Conservation (phyloP, 2,888 invertebrate genomes). For the Erebia epiphron region DNA sequence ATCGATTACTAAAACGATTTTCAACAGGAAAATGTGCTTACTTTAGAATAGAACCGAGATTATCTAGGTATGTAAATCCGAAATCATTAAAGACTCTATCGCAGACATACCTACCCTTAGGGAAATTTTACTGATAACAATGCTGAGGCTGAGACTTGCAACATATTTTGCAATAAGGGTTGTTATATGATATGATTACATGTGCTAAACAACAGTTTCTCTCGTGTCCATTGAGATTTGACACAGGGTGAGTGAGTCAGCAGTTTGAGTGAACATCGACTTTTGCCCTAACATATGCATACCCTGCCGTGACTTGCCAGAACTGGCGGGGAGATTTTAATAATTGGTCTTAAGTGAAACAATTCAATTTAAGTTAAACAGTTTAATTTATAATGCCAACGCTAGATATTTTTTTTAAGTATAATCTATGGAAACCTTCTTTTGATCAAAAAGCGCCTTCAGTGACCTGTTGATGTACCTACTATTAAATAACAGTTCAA, state of each 20-base stretch:
- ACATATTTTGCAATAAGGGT: constrained; percentile 10
- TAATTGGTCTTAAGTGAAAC: constrained; percentile 71
- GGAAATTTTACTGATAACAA: too few species aligned
- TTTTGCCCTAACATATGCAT: constrained; percentile 66
- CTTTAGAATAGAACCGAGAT: background rate
- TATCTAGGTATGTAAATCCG: background rate
- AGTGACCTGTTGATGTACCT: background rate
- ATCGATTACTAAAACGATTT: background rate
- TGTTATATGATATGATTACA: constrained; percentile 47
- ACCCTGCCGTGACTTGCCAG: constrained; percentile 65
- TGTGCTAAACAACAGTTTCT: constrained; percentile 66
- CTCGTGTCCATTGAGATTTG: constrained; percentile 76
- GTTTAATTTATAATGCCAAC: constrained; percentile 17
- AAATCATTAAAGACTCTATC: background rate
- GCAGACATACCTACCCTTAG: background rate
- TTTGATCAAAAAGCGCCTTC: background rate
- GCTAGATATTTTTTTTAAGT: background rate
- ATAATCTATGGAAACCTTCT: background rate
- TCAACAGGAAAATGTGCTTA: background rate
- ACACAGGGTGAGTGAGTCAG: constrained; percentile 74
- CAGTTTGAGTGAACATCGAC: constrained; percentile 53
- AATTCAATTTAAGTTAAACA: constrained; percentile 54
- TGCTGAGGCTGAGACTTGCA: background rate
- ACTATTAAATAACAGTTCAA: background rate
- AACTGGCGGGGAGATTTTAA: constrained; percentile 72